These are phyloP conservation scores for Nylanderia fulva DNA, from an alignment of 1,140 invertebrate genomes.

Conservation along the genomic window DNA sequence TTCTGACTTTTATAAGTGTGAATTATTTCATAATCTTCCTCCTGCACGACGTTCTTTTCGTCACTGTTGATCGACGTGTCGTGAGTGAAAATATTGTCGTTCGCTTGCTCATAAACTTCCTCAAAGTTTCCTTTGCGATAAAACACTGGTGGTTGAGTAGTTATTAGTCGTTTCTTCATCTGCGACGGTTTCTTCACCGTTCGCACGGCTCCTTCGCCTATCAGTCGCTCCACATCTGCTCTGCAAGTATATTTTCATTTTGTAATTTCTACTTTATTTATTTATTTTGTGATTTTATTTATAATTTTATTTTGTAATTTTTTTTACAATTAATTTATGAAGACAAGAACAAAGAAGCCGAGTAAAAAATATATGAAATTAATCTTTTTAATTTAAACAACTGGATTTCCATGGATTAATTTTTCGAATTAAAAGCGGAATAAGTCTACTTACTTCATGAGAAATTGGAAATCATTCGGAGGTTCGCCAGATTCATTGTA, in stretches of 20 bases:
- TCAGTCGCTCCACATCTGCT: slow-evolving; percentile 83
- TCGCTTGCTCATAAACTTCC: neutral
- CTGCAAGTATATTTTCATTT: slow-evolving; percentile 70
- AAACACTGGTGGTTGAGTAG: slow-evolving; percentile 70
- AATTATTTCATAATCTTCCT: slow-evolving; percentile 1
- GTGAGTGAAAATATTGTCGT: neutral
- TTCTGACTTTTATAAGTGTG: slow-evolving; percentile 13
- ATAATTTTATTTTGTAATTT: slow-evolving; percentile 49
- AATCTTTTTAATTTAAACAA: neutral
- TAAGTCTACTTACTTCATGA: slow-evolving; percentile 78
- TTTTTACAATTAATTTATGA: slow-evolving; percentile 15
- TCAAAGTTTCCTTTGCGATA: slow-evolving; percentile 53
- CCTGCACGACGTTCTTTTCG: neutral
- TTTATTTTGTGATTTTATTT: too few species aligned
- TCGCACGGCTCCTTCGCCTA: slow-evolving; percentile 84
- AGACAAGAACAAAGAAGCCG: neutral
- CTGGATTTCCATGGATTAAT: too few species aligned
- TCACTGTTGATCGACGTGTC: neutral
- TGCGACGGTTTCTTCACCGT: slow-evolving; percentile 83
- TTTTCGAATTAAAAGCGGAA: too few species aligned
- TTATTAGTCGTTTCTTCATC: slow-evolving; percentile 78
- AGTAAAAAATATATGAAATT: neutral
- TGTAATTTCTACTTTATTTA: too few species aligned
- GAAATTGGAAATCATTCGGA: slow-evolving; percentile 83
- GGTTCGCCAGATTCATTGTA: slow-evolving; percentile 84